Percentiles rank a stretch among this genome's conserved stretches.
Conservation (phyloP, 2,113 vertebrate genomes). For the Accipiter virgatus region DNA sequence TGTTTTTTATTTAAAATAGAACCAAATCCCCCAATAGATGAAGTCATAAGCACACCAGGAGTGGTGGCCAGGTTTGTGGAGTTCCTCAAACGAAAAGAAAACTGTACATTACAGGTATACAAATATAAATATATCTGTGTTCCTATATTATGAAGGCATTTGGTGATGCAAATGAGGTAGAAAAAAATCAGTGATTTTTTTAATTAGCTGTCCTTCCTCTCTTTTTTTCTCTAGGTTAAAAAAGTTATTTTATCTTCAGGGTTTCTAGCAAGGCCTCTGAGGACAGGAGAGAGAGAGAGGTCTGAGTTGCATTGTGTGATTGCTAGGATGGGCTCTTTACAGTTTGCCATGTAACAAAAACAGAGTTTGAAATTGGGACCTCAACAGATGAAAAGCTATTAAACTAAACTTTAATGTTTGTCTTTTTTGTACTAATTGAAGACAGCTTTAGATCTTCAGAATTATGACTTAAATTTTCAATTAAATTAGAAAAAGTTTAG, state of each 20-base stretch:
- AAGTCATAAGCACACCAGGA: constrained; percentile 93
- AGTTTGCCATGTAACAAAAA: neutral
- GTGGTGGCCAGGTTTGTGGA: constrained; percentile 97
- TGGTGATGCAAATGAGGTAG: neutral
- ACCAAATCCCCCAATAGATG: constrained; percentile 96
- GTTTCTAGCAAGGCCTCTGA: neutral
- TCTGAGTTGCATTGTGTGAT: neutral
- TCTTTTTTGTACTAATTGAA: neutral
- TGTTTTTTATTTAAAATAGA: constrained; percentile 74
- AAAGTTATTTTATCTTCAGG: neutral
- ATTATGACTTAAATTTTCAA: neutral
- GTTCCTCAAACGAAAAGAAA: constrained; percentile 95
- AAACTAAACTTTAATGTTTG: neutral
- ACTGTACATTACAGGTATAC: constrained; percentile 94
- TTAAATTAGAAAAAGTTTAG: neutral
- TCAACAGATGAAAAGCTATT: neutral
- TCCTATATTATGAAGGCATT: neutral
- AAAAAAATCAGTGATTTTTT: neutral
- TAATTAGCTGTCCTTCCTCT: neutral
- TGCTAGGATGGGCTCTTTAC: neutral
- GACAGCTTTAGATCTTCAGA: neutral
- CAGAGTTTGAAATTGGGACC: neutral
- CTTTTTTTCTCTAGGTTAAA: neutral
- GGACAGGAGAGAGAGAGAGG: neutral
- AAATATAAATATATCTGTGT: neutral